Base-by-base conservation (phyloP, 2,797 vertebrate species). In the Ispidina lecontei region DNA sequence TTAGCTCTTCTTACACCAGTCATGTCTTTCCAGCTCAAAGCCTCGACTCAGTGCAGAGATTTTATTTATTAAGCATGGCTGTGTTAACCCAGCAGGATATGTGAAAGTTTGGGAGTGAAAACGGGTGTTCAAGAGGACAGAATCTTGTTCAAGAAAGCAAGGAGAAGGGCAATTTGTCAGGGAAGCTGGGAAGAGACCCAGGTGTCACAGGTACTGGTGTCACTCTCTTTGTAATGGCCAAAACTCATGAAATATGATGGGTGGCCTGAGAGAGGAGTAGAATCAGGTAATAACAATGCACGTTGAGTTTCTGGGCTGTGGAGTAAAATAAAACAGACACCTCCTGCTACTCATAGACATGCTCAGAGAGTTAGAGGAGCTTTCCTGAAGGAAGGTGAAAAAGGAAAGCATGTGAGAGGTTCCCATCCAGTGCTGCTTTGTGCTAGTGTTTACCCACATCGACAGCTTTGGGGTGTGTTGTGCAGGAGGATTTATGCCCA, bases 51-150 rank as follows among this genome's bases (percentile, higher is more conserved):
- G 44, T 65, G 60, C 76, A 78, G 72, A 70, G 72, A 22, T 87
- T 90, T 91, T 91, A 82, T 93, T 87, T 93, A 94, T 93, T 90
- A 82, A 94, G 65, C 69, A 35, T 10, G 13, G 25, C 69, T 62
- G 14, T 85, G 87, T 80, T 88, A 89, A 73, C 41, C 59, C 69
- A 89, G 67, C 20, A 87, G 85, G 89, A 73, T 79, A 74, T 65
- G 33, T 84, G 86, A 65, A 87, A 73, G 26, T 72, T 75, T 77
- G 46, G 47, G 69, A 80, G 65, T 55, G 31, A 77, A 90, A 80
- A 81, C 2, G 46, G 71, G 90, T 64, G 49, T 44, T 86, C 7
- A 23, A 54, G 79, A 92, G 74, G 37, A 62, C 35, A 80, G 74
- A 84, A 0, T 89, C 46, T 74, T 84, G 29, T 71, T 89, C 74